Base-by-base conservation (phyloP, 2,888 invertebrate species). In the Drosophila siamana region DNA sequence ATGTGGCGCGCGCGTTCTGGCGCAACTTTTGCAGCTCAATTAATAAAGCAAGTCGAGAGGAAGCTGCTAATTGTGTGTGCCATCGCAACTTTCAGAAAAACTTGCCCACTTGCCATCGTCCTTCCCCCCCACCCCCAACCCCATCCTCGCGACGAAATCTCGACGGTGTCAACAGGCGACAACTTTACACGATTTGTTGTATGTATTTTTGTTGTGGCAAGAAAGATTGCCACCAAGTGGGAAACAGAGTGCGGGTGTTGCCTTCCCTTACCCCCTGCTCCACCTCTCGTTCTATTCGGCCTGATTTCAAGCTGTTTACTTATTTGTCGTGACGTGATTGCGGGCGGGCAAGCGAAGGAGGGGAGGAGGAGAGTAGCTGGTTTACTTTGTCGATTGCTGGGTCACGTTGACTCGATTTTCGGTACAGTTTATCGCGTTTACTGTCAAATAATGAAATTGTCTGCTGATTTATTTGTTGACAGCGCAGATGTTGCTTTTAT, bases 401-500 rank as follows among this genome's bases (percentile, higher is more conserved):
- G 74, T 81, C 81, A 81, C 81, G 79, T 81, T 71, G 77, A 61
- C 74, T 72, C 81, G 67, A 79, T 81, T 79, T 79, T 70, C 65
- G 65, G 74, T 66, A 86, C 84, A 88, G 88, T 86, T 86, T 88
- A 86, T 87, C 88, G 86, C 86, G 86, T 86, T 86, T 86, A 86
- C 84, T 86, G 86, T 83, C 86, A 87, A 86, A 88, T 86, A 86
- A 86, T 88, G 88, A 86, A 86, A 86, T 86, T 86, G 88, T 86
- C 86, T 74, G 81, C 88, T 86, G 86, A 86, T 86, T 88, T 86
- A 86, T 86, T 86, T 86, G 86, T 87, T 86, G 86, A 88, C 86
- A 86, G 72, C 80, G 70, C 86, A 86, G 86, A 88, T 86, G 86
- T 86, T 81, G 86, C 88, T 83, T 88, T 88, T 86, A 86, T 86